Percentiles rank a stretch among this genome's conserved stretches.
Conservation (phyloP, 2,113 vertebrate species). For the Scopus umbretta region DNA sequence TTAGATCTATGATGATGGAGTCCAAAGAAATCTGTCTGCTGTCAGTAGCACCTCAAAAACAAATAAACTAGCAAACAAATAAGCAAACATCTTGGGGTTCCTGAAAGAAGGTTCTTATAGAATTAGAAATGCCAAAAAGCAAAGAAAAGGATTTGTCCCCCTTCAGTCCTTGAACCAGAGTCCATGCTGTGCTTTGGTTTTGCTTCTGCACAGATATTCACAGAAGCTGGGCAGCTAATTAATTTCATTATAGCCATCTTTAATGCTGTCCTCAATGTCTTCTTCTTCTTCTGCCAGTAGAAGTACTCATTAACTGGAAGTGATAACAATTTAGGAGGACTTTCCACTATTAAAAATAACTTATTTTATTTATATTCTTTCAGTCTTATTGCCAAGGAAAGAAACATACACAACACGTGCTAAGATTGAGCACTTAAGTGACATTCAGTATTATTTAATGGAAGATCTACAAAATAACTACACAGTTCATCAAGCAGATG, state of each 20-base stretch:
- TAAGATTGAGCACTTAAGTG: neutral
- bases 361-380: neutral
- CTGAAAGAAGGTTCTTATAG: neutral
- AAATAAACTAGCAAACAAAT: neutral
- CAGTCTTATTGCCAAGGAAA: neutral
- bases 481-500: neutral
- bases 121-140: neutral
- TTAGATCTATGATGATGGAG: neutral
- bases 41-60: neutral
- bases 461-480: neutral
- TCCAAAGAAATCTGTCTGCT: neutral
- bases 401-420: neutral
- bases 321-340: neutral
- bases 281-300: neutral
- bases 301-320: neutral
- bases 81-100: fast-evolving
- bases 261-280: neutral
- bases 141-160: neutral
- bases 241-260: neutral
- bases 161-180: neutral
- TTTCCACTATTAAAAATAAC: neutral
- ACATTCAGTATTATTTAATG: neutral
- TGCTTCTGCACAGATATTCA: neutral
- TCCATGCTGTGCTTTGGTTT: neutral
- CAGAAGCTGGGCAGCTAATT: neutral